These are phyloP conservation scores for Rhinopithecus roxellana DNA, from an alignment of 2,113 vertebrate genomes.

Conservation along the genomic window DNA sequence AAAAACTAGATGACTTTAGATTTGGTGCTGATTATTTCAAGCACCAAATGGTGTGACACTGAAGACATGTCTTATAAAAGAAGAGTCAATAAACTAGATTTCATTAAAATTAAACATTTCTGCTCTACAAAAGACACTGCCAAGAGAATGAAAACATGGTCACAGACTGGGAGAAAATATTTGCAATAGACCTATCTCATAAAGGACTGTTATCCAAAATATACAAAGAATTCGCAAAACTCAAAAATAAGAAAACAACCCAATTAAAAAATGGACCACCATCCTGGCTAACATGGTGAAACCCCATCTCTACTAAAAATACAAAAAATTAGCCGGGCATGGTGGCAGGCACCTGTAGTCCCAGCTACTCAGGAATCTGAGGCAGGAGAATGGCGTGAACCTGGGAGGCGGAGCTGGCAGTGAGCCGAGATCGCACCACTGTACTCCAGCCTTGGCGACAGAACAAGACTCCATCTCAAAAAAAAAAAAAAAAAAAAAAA, in stretches of 20 bases:
- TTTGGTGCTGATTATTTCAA: neutral
- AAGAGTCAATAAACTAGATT: neutral
- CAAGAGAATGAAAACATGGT: neutral
- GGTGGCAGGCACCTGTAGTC: too few relatives aligned
- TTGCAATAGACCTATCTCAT: neutral
- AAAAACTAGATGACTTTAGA: neutral
- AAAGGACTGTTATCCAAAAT: neutral
- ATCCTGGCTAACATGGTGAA: too few relatives aligned
- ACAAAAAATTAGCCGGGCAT: too few relatives aligned
- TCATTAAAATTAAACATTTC: constrained; percentile 22
- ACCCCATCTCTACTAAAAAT: too few relatives aligned
- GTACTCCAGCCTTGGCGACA: too few relatives aligned
- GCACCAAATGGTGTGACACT: too few relatives aligned
- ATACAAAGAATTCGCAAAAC: neutral
- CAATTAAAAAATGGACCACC: neutral
- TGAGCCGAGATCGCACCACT: too few relatives aligned
- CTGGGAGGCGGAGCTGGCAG: too few relatives aligned
- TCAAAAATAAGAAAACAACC: neutral
- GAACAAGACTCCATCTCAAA: too few relatives aligned
- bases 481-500: too few relatives aligned
- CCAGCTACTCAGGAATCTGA: too few relatives aligned
- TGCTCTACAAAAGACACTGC: neutral
- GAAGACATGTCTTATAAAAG: neutral
- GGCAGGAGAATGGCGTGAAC: too few relatives aligned
- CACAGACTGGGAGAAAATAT: neutral